Conservation (phyloP, 2,113 vertebrate genomes). For the Sorex fumeus region DNA sequence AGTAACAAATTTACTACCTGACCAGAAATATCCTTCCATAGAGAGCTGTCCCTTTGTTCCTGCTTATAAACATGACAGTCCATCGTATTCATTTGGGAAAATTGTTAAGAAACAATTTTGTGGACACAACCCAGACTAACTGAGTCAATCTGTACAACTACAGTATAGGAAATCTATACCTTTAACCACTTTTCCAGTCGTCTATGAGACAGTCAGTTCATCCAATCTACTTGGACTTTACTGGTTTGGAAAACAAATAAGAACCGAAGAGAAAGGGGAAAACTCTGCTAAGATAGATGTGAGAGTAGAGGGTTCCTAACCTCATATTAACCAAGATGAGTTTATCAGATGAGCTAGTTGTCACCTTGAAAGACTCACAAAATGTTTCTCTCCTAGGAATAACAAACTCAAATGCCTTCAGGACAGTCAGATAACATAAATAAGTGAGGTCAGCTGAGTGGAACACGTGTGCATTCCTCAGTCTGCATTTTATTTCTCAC, state of each 20-base stretch:
- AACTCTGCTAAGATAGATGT: background rate
- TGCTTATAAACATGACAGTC: background rate
- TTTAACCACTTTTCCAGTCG: conserved; percentile 54
- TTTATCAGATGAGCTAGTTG: conserved; percentile 6
- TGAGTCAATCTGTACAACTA: background rate
- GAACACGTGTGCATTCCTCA: background rate
- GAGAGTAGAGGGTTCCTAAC: background rate
- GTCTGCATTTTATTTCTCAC: conserved; percentile 44
- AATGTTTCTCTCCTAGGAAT: background rate
- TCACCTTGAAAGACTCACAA: conserved; percentile 27
- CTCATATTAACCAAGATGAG: background rate
- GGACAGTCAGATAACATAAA: background rate
- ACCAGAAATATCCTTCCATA: background rate
- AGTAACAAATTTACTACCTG: background rate
- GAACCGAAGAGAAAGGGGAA: conserved; percentile 4
- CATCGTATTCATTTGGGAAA: background rate
- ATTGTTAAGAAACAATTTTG: background rate
- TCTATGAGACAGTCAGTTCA: background rate
- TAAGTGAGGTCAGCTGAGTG: background rate
- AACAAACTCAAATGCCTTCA: background rate
- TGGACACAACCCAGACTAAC: background rate
- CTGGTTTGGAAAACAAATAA: conserved; percentile 38
- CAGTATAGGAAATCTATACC: background rate
- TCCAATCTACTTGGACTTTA: background rate
- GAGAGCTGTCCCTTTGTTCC: background rate